These are phyloP conservation scores for Papilio helenus DNA, from an alignment of 1,140 invertebrate species.

Conservation along the genomic window DNA sequence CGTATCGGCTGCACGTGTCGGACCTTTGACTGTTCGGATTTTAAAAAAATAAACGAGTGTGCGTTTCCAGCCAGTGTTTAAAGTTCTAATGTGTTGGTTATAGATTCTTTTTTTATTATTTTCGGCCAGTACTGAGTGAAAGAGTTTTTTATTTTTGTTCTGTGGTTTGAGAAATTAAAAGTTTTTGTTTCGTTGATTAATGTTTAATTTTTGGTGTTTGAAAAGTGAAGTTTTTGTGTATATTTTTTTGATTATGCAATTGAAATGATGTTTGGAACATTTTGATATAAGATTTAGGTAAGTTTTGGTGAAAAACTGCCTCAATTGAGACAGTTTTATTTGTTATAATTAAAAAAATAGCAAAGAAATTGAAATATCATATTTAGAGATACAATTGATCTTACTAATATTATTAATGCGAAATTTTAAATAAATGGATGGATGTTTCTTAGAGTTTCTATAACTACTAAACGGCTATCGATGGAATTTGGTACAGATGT, in stretches of 20 bases:
- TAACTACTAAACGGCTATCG: too few relatives aligned
- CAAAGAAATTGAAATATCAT: too few relatives aligned
- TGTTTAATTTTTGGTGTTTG: not conserved
- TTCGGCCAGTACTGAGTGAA: not conserved
- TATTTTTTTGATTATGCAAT: not conserved
- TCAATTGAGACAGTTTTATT: too few relatives aligned
- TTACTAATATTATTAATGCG: too few relatives aligned
- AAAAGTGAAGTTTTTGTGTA: not conserved
- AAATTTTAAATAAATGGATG: too few relatives aligned
- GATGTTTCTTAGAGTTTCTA: too few relatives aligned
- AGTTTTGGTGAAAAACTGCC: not conserved
- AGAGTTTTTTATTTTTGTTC: not conserved
- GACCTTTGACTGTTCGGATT: not conserved
- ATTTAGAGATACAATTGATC: too few relatives aligned
- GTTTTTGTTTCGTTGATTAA: not conserved
- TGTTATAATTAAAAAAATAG: not conserved
- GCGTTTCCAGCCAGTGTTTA: slow-evolving; percentile 11
- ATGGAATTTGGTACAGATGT: too few relatives aligned
- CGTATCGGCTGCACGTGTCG: not conserved
- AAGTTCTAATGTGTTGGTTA: not conserved
- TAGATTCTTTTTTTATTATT: not conserved
- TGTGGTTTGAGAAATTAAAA: not conserved
- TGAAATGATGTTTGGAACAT: slow-evolving; percentile 25
- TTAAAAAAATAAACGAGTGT: slow-evolving; percentile 14
- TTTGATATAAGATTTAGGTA: not conserved